Evolutionary conservation across 2,797 vertebrate species (phyloP), one percentile per base, ranked within the genome.

Genomic region (Psittacula echo): DNA sequence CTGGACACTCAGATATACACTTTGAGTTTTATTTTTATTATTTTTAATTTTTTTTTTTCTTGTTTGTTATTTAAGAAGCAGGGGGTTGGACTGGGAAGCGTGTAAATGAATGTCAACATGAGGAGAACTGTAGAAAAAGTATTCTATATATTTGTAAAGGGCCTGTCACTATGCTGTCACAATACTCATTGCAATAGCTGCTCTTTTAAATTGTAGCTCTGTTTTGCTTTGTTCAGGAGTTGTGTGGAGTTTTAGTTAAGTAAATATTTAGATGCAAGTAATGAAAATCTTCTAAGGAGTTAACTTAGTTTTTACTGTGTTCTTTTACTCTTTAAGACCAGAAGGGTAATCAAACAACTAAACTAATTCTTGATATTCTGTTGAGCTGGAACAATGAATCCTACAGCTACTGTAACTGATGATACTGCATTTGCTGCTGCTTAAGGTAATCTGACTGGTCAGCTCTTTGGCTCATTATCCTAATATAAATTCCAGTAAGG

Each of bases 361-460:
- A 90, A 90, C 42, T 39, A 77, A 68, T 92, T 78, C 67, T 72
- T 89, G 48, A 66, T 90, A 68, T 85, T 92, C 75, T 87, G 4
- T 85, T 80, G 72, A 95, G n/a, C 45, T 94, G 93, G 65, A 91
- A 93, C 80, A 87, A 51, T 77, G 90, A 79, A 80, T 94, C 80
- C 74, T 89, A 54, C 48, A 85, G 68, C 74, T 94, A 68, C 87
- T 93, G 72, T 92, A 96, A 90, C 74, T 93, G 83, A 85, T 90
- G 86, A 65, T 94, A 72, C 48, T 89, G 74, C 61, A 65, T 93
- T 94, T 93, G 48, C 83, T 93, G 44, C 74, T 89, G 82, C 83
- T 94, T 94, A 90, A 93, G 53, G 45, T 94, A 92, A 95, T 96
- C 64, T 95, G 94, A 90, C 91, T 94, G 95, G 88, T 96, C 96